Evolutionary conservation across 1,140 invertebrate genomes (phyloP).

Genomic region (Dreissena rostriformis): DNA sequence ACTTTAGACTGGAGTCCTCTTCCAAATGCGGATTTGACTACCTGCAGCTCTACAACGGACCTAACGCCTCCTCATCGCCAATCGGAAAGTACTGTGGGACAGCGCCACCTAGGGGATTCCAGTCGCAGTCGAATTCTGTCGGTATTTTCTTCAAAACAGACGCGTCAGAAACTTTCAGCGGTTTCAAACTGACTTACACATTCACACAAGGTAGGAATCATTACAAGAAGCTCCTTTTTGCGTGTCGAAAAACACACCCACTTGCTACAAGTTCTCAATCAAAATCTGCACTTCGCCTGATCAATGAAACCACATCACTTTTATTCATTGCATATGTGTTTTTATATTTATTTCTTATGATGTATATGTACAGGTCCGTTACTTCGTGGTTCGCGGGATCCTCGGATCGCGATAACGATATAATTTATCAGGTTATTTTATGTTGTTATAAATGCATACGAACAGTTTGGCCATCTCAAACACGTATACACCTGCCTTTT

Average conservation of each 20-base stretch:
- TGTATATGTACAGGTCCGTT: too few relatives aligned
- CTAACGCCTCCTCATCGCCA: constrained; percentile 82
- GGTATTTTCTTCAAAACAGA: constrained; percentile 94
- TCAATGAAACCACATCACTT: too few relatives aligned
- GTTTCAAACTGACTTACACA: constrained; percentile 80
- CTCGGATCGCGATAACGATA: too few relatives aligned
- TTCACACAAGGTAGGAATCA: constrained; percentile 50
- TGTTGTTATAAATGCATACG: too few relatives aligned
- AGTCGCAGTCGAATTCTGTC: constrained; percentile 94
- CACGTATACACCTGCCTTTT: too few relatives aligned
- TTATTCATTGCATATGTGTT: too few relatives aligned
- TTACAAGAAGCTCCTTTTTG: not conserved
- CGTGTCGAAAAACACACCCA: not conserved
- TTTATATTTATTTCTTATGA: too few relatives aligned
- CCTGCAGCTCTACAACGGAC: constrained; percentile 93
- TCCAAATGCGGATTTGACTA: constrained; percentile 96
- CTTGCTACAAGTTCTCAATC: too few relatives aligned
- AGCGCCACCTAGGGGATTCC: constrained; percentile 87
- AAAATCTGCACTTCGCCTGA: too few relatives aligned
- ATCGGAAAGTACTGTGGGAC: constrained; percentile 90
- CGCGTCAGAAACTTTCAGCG: constrained; percentile 87
- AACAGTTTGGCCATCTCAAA: too few relatives aligned
- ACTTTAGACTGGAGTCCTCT: constrained; percentile 97
- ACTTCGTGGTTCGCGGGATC: too few relatives aligned
- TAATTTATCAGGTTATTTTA: too few relatives aligned